Evolutionary conservation across 2,888 invertebrate genomes (phyloP), one percentile per base, ranked within the genome.

Genomic region (Pandemis heparana): DNA sequence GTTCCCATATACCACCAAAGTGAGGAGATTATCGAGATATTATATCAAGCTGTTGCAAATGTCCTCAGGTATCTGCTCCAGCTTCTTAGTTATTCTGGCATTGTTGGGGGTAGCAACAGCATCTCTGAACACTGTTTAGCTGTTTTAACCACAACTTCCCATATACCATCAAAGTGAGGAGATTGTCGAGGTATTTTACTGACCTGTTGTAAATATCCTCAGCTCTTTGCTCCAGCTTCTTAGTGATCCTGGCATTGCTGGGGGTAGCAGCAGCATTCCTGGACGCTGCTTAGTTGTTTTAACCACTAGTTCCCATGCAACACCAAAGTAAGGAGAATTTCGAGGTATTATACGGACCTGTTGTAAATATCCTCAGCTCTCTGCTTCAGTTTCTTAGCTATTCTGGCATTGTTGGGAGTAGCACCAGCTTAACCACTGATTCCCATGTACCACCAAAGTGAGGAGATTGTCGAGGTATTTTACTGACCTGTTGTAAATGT

Each of bases 401-500:
- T 12, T n/a, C n/a, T 5, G n/a, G 7, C 48, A 14, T 48, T 48
- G 48, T 1, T 14, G 1, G 6, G 48, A 6, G 48, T 14, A n/a
- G 48, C n/a, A 48, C n/a, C n/a, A n/a, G 14, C 6, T 39, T 51
- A 23, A 38, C 16, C 12, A 2, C 2, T 7, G 8, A 5, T 18
- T 53, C 16, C 51, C 51, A 53, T 16, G 16, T 53, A 18, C 51
- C 51, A 18, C 51, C 51, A 16, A 53, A 16, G 6, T 16, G 16
- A 32, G 56, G 18, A 18, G 23, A 9, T 1, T 18, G 10, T 18
- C 4, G 18, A n/a, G 41, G n/a, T 43, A 43, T 61, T 43, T 7
- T 5, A 70, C 79, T 75, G 65, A 94, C 94, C 92, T 92, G 9
- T 89, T 91, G 75, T 97, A 97, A 1, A 99, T 97, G 82, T 99